Evolutionary conservation across 1,140 invertebrate species (phyloP).

Genomic region (Lasioglossum baleicum): DNA sequence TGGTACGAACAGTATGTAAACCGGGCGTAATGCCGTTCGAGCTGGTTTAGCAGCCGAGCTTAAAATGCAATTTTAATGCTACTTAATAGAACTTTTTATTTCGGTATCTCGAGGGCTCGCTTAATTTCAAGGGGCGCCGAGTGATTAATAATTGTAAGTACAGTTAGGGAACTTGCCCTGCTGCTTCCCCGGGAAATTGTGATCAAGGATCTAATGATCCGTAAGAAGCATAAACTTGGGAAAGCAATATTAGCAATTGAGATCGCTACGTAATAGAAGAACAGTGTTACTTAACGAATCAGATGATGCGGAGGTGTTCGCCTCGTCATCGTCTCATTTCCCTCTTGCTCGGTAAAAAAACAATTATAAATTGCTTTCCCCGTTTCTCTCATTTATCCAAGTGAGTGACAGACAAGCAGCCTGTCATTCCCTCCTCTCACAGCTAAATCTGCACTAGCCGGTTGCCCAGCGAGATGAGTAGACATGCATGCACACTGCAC

Average conservation of each 20-base stretch:
- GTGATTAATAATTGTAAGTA: conserved; percentile 18
- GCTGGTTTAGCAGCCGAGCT: neutral
- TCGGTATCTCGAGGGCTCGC: conserved; percentile 1
- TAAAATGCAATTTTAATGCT: conserved; percentile 32
- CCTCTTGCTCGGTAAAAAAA: too few species aligned
- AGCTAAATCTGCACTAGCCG: too few species aligned
- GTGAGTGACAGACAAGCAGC: too few species aligned
- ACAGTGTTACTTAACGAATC: too few species aligned
- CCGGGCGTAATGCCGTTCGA: neutral
- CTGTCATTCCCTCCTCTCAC: too few species aligned
- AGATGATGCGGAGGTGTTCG: too few species aligned
- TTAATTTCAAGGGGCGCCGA: conserved; percentile 11
- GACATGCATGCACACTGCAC: too few species aligned
- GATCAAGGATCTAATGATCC: neutral
- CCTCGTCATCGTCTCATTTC: too few species aligned
- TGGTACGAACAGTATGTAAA: neutral
- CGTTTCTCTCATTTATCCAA: too few species aligned
- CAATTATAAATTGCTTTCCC: too few species aligned
- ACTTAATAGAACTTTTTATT: conserved; percentile 22
- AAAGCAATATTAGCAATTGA: neutral
- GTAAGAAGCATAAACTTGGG: neutral
- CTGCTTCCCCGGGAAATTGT: neutral
- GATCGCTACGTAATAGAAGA: too few species aligned
- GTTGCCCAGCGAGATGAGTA: too few species aligned
- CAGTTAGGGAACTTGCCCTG: neutral